Conservation (phyloP, 2,113 vertebrate species). For the Vicugna pacos region DNA sequence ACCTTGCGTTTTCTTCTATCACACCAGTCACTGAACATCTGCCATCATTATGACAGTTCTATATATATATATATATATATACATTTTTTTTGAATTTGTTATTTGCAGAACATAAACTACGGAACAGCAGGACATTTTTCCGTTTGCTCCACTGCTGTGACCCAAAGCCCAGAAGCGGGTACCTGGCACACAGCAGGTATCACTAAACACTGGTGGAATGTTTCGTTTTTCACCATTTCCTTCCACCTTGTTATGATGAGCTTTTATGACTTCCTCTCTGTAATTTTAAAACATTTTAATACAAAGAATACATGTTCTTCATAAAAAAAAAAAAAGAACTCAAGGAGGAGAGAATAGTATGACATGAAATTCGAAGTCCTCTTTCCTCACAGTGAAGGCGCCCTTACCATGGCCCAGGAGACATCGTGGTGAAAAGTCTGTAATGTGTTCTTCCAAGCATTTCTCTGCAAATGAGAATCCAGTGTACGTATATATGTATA, state of each 20-base stretch:
- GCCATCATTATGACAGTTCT: neutral
- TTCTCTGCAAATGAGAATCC: neutral
- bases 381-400: neutral
- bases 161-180: neutral
- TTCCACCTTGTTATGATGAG: neutral
- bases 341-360: neutral
- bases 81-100: neutral
- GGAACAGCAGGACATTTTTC: neutral
- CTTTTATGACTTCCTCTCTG: neutral
- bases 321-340: neutral
- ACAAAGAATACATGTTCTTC: neutral
- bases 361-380: neutral
- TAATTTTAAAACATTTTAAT: slow-evolving; percentile 1
- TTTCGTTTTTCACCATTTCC: neutral
- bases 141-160: neutral
- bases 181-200: neutral
- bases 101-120: neutral
- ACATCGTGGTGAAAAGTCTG: neutral
- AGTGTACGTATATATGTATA: neutral
- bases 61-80: too few relatives aligned
- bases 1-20: neutral
- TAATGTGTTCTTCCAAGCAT: neutral
- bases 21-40: neutral
- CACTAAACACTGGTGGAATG: neutral
- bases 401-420: neutral